A percentile compares a stretch with the other conserved stretches of the same genome.
Evolutionary conservation across 2,888 invertebrate species (phyloP).

Genomic region (Ochropleura leucogaster): DNA sequence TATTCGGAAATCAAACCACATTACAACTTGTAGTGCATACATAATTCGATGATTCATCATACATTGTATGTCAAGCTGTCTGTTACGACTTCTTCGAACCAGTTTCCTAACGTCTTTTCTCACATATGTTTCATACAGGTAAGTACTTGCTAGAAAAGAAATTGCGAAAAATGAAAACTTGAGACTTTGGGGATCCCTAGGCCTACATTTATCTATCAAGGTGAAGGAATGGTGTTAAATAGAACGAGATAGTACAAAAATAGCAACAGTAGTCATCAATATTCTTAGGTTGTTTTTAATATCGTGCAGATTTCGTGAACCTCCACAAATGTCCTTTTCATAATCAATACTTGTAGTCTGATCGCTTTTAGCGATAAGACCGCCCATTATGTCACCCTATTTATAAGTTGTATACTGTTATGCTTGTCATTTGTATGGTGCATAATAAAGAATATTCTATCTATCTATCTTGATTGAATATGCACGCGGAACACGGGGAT

Average conservation of each 20-base stretch:
- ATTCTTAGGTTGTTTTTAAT: neutral
- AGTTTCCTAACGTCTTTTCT: conserved; percentile 26
- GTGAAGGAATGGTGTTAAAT: neutral
- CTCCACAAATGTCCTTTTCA: too few relatives aligned
- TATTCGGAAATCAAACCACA: conserved; percentile 56
- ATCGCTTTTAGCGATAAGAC: too few relatives aligned
- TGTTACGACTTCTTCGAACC: conserved; percentile 42
- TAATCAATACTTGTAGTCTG: too few relatives aligned
- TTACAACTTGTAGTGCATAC: conserved; percentile 50
- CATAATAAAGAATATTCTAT: too few relatives aligned
- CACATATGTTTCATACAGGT: conserved; percentile 1
- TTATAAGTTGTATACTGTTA: too few relatives aligned
- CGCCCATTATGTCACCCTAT: too few relatives aligned
- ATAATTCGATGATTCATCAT: conserved; percentile 59
- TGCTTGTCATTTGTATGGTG: too few relatives aligned
- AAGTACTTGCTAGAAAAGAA: neutral
- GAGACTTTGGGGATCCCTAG: neutral
- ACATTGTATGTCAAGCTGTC: conserved; percentile 47
- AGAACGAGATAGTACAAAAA: neutral
- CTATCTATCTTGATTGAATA: too few relatives aligned
- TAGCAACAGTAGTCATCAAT: neutral
- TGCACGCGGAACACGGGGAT: too few relatives aligned
- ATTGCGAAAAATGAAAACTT: neutral
- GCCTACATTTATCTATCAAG: neutral
- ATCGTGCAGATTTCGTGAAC: too few relatives aligned